phyloP scores from a whole-genome alignment of 2,797 vertebrate species.

The Ispidina lecontei region DNA sequence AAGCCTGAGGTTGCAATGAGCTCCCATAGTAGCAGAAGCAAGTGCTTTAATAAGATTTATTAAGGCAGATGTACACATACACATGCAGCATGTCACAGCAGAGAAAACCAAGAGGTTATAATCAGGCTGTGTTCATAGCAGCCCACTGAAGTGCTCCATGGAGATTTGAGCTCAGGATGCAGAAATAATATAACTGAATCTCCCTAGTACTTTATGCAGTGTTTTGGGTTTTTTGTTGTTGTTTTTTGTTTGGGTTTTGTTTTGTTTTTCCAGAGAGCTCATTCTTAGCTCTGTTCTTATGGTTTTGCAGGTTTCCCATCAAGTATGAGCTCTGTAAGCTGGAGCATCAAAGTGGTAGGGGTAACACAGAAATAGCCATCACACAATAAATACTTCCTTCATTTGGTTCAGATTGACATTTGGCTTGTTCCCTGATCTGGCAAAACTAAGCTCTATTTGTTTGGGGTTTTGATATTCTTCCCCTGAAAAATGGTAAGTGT shows the following conservation, averaged over 20 bases:
- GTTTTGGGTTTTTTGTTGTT: neutral
- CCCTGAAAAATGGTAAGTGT: neutral
- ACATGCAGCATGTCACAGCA: neutral
- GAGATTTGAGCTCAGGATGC: neutral
- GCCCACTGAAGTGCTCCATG: neutral
- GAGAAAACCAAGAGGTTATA: neutral
- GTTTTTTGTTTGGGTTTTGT: too few species aligned
- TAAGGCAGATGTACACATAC: neutral
- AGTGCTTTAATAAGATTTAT: neutral
- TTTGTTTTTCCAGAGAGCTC: neutral
- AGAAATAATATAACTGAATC: fast-evolving
- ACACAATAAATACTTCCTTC: neutral
- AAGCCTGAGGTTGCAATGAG: neutral
- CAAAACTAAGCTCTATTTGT: neutral
- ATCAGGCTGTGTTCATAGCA: neutral
- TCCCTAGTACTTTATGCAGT: neutral
- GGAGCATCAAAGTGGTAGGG: neutral
- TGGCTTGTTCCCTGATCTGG: neutral
- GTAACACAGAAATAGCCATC: fast-evolving
- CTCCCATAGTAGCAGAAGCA: neutral
- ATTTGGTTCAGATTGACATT: neutral
- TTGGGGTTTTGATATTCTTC: fast-evolving
- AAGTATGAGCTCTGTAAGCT: neutral
- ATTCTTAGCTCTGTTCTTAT: neutral
- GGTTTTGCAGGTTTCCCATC: neutral